Percentiles rank a stretch among this genome's conserved stretches.
Conservation (phyloP, 2,797 vertebrate species). For the Fistularia commersonii region DNA sequence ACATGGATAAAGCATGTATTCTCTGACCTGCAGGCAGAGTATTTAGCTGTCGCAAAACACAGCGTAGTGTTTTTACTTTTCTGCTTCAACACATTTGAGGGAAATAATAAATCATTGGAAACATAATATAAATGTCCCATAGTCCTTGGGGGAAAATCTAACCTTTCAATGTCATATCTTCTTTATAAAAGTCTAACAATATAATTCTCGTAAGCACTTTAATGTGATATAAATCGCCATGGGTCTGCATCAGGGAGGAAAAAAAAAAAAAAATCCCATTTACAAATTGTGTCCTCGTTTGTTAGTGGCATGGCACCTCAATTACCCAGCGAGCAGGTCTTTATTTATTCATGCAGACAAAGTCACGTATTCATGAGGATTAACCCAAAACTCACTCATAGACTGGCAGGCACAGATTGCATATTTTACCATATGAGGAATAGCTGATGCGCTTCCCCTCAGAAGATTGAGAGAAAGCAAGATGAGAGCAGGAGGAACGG, state of each 20-base stretch:
- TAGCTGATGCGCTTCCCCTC: conserved; percentile 74
- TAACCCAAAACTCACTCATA: conserved; percentile 77
- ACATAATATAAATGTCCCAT: conserved; percentile 25
- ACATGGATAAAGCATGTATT: conserved; percentile 16
- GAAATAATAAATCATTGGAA: conserved; percentile 29
- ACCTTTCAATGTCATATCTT: conserved; percentile 48
- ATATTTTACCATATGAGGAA: conserved; percentile 79
- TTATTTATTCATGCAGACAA: conserved; percentile 85
- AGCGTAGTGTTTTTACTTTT: conserved; percentile 20
- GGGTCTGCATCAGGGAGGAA: conserved; percentile 44
- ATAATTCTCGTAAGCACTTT: conserved; percentile 66
- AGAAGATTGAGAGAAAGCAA: conserved; percentile 67
- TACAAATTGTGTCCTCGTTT: conserved; percentile 79
- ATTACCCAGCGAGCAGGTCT: conserved; percentile 80
- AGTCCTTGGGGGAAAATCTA: conserved; percentile 31
- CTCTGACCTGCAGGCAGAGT: conserved; percentile 13
- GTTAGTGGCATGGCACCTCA: conserved; percentile 80
- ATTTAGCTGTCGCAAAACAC: conserved; percentile 26
- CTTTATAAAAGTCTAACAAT: conserved; percentile 38
- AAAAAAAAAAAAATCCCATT: conserved; percentile 65
- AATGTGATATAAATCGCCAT: conserved; percentile 69
- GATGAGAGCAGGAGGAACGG: conserved; percentile 47
- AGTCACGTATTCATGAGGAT: conserved; percentile 85
- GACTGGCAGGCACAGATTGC: conserved; percentile 80
- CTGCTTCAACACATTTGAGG: conserved; percentile 27